Base-by-base conservation (phyloP, 2,888 invertebrate species). In the Drosophila nr. fundita region DNA sequence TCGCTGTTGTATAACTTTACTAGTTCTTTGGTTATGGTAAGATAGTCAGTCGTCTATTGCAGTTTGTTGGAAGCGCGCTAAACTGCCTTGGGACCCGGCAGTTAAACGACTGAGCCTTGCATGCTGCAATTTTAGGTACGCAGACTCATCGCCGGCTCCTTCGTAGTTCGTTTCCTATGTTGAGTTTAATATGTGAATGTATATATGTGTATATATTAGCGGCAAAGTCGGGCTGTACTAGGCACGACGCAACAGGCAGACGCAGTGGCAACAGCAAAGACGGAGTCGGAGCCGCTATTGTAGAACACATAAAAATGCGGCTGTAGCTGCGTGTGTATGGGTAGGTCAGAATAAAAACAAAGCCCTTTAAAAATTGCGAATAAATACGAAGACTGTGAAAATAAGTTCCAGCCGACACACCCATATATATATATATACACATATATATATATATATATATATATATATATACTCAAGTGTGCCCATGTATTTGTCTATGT, bases 31-130 rank as follows among this genome's bases (percentile, higher is more conserved):
- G 27, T 27, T 30, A 60, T 49, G 48, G 21, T 50, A 58, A 64
- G 63, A 45, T 45, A 18, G 30, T 50, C 49, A 18, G 30, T 61
- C n/a, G 59, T 65, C 52, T 59, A 59, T 63, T 61, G 60, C 49
- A 27, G 55, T 66, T 59, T 52, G 68, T 68, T 58, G 66, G 52
- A 40, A 86, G 87, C 91, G 84, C 87, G 84, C 91, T 88, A 91
- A 92, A 93, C 93, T 92, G 92, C 90, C 91, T 92, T 90, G 87
- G 92, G 89, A 90, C 92, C 91, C 92, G 92, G 92, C 92, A 92
- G 92, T 91, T 89, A 91, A 87, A 91, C 91, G 92, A 93, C 93
- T 93, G 92, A 93, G 83, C 78, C 84, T 80, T 83, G 84, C 79
- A 86, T 79, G 73, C 79, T 91, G 82, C 81, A 86, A 75, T 79